A percentile compares a stretch with the other conserved stretches of the same genome.
Evolutionary conservation across 1,140 invertebrate genomes (phyloP).

Genomic region (Phortica variegata): DNA sequence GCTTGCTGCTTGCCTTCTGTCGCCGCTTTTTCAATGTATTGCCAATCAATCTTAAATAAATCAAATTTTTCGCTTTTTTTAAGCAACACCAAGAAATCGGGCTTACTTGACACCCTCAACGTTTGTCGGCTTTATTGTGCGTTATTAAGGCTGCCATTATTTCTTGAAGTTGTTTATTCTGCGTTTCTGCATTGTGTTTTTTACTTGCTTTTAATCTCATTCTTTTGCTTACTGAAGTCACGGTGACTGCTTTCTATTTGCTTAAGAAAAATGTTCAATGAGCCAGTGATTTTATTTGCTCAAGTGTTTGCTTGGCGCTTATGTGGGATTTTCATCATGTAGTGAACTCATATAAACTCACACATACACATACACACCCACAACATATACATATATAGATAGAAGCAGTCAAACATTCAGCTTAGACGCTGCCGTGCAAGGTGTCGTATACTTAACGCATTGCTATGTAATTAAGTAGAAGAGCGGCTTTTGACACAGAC

Average conservation of each 20-base stretch:
- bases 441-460: slow-evolving; percentile 16
- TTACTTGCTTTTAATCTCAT: slow-evolving; percentile 19
- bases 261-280: slow-evolving; percentile 17
- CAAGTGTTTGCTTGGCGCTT: slow-evolving; percentile 10
- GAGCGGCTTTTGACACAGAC: no score
- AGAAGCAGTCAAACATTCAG: no score
- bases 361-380: not conserved
- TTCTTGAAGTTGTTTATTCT: slow-evolving; percentile 18
- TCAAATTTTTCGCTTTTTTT: slow-evolving; percentile 28
- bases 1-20: slow-evolving; percentile 2
- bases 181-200: slow-evolving; percentile 22
- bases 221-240: slow-evolving; percentile 8
- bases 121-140: slow-evolving; percentile 3
- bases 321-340: slow-evolving; percentile 12
- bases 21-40: slow-evolving; percentile 13
- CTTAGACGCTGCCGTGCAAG: slow-evolving; percentile 15
- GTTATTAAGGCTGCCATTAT: not conserved
- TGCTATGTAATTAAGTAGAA: no score
- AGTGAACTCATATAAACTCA: not conserved
- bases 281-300: slow-evolving; percentile 27
- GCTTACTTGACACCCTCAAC: not conserved
- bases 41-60: slow-evolving; percentile 43
- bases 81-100: no score
- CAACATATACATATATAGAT: no score
- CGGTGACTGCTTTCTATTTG: no score